Conservation (phyloP, 2,797 vertebrate species). For the Rhodeus uyekii region DNA sequence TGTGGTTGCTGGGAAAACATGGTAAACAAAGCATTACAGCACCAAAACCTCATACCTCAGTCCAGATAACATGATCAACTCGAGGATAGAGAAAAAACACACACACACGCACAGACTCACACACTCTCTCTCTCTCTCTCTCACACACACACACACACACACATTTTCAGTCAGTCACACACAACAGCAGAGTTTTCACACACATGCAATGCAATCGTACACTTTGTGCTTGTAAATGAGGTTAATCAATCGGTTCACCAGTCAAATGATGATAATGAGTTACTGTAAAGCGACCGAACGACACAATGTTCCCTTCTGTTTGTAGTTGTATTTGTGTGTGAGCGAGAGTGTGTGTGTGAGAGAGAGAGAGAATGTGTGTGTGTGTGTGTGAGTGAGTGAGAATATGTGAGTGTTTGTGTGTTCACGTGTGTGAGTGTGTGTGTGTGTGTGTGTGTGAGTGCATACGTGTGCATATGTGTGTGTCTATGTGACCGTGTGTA, state of each 20-base stretch:
- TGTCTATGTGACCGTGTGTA: too few species aligned
- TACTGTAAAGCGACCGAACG: background rate
- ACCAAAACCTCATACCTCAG: background rate
- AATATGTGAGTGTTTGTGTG: too few species aligned
- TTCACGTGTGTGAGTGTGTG: background rate
- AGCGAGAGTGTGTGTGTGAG: background rate
- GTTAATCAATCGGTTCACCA: constrained; percentile 21
- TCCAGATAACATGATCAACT: too few species aligned
- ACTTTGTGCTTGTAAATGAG: constrained; percentile 3
- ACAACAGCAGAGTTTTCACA: background rate
- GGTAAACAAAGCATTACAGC: background rate
- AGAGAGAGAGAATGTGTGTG: too few species aligned
- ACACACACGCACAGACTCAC: background rate
- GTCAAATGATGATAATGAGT: background rate
- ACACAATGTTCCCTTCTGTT: background rate
- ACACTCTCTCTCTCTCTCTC: background rate
- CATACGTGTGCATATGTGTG: background rate
- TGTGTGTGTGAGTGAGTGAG: background rate
- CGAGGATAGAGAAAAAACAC: too few species aligned
- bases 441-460: background rate
- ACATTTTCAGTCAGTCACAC: background rate
- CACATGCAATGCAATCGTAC: background rate
- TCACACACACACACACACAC: background rate
- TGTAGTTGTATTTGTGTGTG: background rate
- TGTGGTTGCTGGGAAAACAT: background rate